Conservation (phyloP, 2,888 invertebrate genomes). For the Brachylomia viminalis region DNA sequence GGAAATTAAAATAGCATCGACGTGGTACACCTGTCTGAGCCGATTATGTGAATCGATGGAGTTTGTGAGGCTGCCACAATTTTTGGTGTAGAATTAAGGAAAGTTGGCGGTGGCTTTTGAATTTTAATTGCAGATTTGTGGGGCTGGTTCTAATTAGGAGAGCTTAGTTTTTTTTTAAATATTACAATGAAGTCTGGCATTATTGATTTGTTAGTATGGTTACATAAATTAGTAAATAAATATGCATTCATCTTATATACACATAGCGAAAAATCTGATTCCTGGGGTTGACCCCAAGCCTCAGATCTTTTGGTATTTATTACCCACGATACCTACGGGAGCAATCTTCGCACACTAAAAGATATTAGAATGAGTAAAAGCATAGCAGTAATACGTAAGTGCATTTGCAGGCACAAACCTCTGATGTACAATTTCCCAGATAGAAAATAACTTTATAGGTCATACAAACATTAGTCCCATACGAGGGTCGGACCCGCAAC, state of each 20-base stretch:
- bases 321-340: no score
- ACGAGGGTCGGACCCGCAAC: background rate
- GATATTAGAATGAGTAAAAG: no score
- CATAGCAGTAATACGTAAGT: no score
- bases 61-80: constrained; percentile 57
- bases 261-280: no score
- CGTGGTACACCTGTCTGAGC: constrained; percentile 86
- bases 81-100: constrained; percentile 45
- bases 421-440: no score
- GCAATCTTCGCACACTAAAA: no score
- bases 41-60: constrained; percentile 78
- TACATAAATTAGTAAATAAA: no score
- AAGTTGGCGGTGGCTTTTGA: constrained; percentile 52
- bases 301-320: no score
- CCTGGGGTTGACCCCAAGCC: no score
- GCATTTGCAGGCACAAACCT: no score
- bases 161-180: constrained; percentile 3
- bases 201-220: background rate
- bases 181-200: background rate
- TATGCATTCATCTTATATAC: no score
- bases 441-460: no score
- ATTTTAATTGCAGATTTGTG: constrained; percentile 48
- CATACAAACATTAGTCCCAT: background rate
- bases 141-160: constrained; percentile 42
- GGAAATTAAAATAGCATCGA: constrained; percentile 82